Percentiles rank a stretch among this genome's conserved stretches.
Evolutionary conservation across 2,888 invertebrate species (phyloP).

Genomic region (Lissonota sp.): DNA sequence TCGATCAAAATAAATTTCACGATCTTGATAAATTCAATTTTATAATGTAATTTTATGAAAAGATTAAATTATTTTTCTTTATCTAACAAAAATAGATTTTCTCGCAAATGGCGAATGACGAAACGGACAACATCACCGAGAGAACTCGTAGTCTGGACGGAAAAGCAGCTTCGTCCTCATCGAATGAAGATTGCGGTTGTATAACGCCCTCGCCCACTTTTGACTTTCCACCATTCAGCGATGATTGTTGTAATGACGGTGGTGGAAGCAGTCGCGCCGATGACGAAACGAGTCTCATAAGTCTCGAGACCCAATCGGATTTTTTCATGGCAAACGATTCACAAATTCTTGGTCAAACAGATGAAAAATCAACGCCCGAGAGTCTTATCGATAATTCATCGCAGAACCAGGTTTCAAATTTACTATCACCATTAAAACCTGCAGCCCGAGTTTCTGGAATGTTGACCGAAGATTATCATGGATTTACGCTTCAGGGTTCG

Average conservation of each 20-base stretch:
- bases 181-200: constrained; percentile 77
- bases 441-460: constrained; percentile 78
- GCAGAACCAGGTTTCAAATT: constrained; percentile 72
- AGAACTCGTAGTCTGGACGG: constrained; percentile 51
- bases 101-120: constrained; percentile 71
- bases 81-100: constrained; percentile 71
- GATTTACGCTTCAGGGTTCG: constrained; percentile 86
- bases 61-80: background rate
- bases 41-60: no score
- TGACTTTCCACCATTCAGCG: constrained; percentile 80
- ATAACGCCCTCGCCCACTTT: constrained; percentile 82
- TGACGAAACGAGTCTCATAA: constrained; percentile 81
- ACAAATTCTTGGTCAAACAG: constrained; percentile 59
- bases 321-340: constrained; percentile 71
- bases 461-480: constrained; percentile 86
- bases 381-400: constrained; percentile 75
- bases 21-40: no score
- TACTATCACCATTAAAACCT: constrained; percentile 81
- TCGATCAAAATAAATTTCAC: no score
- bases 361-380: constrained; percentile 71
- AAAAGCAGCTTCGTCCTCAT: constrained; percentile 59
- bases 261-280: constrained; percentile 74
- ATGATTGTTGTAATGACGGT: constrained; percentile 77
- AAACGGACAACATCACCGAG: constrained; percentile 53
- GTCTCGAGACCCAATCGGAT: constrained; percentile 79